A percentile compares a stretch with the other conserved stretches of the same genome.
phyloP scores from a whole-genome alignment of 1,140 invertebrate species.

The Eriosoma lanigerum region DNA sequence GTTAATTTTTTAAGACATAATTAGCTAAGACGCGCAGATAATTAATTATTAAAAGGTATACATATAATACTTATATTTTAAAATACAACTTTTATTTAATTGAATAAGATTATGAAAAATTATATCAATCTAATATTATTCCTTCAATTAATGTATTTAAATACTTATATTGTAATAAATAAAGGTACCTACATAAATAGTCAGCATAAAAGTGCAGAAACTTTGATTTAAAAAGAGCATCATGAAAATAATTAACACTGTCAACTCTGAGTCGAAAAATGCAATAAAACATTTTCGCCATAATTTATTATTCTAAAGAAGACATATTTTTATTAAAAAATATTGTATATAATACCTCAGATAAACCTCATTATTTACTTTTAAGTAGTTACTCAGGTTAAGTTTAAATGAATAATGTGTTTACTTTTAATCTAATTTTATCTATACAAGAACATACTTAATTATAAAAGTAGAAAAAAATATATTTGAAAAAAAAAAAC shows the following conservation, averaged over 20 bases:
- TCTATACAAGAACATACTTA: no score
- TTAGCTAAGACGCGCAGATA: not conserved
- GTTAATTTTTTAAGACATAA: not conserved
- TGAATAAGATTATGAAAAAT: not conserved
- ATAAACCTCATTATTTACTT: not conserved
- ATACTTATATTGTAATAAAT: not conserved
- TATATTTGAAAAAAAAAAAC: no score
- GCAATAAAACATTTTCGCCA: constrained; percentile 6
- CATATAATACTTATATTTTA: not conserved
- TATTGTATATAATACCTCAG: not conserved
- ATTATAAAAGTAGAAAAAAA: no score
- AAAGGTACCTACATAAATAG: not conserved
- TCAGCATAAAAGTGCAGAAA: no score
- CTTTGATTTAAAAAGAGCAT: not conserved
- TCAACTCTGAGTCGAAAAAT: not conserved
- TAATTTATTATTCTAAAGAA: constrained; percentile 3
- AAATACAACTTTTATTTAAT: not conserved
- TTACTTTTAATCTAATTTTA: no score
- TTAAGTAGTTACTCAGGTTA: no score
- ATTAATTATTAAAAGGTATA: not conserved
- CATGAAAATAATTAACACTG: not conserved
- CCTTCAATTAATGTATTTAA: no score
- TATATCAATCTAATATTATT: no score
- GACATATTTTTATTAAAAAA: not conserved
- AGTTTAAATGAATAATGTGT: no score